Percentiles rank a stretch among this genome's conserved stretches.
Conservation (phyloP, 2,797 vertebrate genomes). For the Falco novaeseelandiae region DNA sequence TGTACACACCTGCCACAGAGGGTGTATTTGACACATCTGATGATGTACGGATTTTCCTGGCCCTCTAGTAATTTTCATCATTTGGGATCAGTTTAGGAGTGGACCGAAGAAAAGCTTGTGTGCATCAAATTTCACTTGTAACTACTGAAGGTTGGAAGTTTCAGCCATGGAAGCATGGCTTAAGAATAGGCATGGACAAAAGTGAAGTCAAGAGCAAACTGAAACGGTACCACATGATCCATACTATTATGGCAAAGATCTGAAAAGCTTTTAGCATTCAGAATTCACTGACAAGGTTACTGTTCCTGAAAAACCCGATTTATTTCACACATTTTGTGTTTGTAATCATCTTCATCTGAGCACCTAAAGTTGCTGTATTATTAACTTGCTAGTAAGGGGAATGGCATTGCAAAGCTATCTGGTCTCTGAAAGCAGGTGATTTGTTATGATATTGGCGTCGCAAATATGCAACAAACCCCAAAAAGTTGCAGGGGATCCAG, state of each 20-base stretch:
- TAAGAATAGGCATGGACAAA: not conserved
- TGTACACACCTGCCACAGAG: fast-evolving
- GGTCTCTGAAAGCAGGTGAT: not conserved
- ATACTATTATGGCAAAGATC: not conserved
- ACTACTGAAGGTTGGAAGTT: not conserved
- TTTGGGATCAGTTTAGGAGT: not conserved
- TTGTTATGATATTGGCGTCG: not conserved
- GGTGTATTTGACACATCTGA: not conserved
- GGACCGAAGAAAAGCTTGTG: not conserved
- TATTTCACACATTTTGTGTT: not conserved
- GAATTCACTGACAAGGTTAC: not conserved
- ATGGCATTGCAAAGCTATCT: not conserved
- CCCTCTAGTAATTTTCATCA: not conserved
- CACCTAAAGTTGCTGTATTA: not conserved
- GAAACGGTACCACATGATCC: not conserved
- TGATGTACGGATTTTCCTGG: not conserved
- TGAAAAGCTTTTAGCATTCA: not conserved
- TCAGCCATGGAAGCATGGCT: not conserved
- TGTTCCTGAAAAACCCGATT: not conserved
- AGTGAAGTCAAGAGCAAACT: not conserved
- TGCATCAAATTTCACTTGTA: not conserved
- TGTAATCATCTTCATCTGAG: not conserved
- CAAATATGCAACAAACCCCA: not conserved
- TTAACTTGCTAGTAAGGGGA: not conserved
- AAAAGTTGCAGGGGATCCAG: not conserved